Conservation (phyloP, 2,888 invertebrate genomes). For the Nomada ruficornis region DNA sequence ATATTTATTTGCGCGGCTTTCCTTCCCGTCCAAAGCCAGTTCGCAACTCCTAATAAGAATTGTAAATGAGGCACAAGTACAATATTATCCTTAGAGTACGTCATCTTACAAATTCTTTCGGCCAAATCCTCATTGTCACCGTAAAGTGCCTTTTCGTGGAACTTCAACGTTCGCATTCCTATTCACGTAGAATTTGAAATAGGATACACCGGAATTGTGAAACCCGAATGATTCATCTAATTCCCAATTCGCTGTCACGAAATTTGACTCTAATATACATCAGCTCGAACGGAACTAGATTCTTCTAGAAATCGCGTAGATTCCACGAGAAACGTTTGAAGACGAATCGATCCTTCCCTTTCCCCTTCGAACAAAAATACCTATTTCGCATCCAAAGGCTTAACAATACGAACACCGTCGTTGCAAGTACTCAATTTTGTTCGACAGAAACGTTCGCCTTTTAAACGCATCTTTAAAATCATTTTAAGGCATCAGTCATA, state of each 20-base stretch:
- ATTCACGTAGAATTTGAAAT: constrained; percentile 1
- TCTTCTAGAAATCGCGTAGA: not conserved
- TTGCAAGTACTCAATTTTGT: too few species aligned
- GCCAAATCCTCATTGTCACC: too few species aligned
- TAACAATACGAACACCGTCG: too few species aligned
- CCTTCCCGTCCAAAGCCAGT: too few species aligned
- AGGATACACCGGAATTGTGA: not conserved
- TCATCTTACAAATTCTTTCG: too few species aligned
- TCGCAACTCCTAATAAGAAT: not conserved
- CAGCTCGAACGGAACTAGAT: not conserved
- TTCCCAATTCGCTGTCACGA: not conserved
- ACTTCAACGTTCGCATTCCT: not conserved
- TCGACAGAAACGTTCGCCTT: too few species aligned
- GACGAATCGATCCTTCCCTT: too few species aligned
- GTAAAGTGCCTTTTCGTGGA: not conserved
- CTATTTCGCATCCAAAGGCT: not conserved
- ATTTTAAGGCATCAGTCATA: too few species aligned
- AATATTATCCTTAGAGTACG: not conserved
- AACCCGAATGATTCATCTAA: not conserved
- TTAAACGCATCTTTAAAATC: too few species aligned
- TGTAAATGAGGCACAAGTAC: not conserved
- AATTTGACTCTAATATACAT: not conserved
- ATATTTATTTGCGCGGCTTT: too few species aligned
- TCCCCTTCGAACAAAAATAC: not conserved
- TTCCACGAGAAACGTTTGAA: too few species aligned